Base-by-base conservation (phyloP, 2,113 vertebrate genomes). In the Oncorhynchus nerka region DNA sequence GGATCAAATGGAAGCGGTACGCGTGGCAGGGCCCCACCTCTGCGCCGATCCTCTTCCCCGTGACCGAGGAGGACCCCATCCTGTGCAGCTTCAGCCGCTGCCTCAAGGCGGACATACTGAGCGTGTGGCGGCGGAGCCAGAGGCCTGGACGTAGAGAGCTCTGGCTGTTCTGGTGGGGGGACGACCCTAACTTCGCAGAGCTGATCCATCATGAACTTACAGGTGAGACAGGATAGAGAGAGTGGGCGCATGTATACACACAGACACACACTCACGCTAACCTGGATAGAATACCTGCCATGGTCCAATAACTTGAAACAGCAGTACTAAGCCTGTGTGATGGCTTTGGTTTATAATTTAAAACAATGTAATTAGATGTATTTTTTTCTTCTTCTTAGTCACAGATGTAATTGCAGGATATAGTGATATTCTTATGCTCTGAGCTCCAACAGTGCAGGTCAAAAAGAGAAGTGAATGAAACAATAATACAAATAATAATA, bases 111-210 rank as follows among this genome's bases (percentile, higher is more conserved):
- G 97, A 99, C 69, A 95, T 99, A 71, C 93, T 99, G 74, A 96
- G 97, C 2, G 97, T 98, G 69, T 99, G 97, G 97, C 92, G 97
- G 75, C 92, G 97, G 81, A 96, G 97, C 91, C 96, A 97, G 92
- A 92, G 95, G 81, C 96, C 93, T 13, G 97, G 97, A 64, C 95
- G 96, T 87, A 93, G 97, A 88, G 97, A 99, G 84, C 93, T 99
- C 16, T 98, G 97, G 97, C 96, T 99, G 83, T 99, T 97, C 91
- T 99, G 97, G 97, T 99, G 97, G 97, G 97, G 97, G 48, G 97
- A 99, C 77, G 96, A 98, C 89, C 97, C 97, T 65, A 97, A 93
- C 93, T 99, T 98, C 75, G 91, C 95, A 75, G 95, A 98, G 75
- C 95, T 99, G 83, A 98, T 99, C 92, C 97, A 99, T 87, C 95